Evolutionary conservation across 2,113 vertebrate species (phyloP).

Genomic region (Rhodinocichla rosea): DNA sequence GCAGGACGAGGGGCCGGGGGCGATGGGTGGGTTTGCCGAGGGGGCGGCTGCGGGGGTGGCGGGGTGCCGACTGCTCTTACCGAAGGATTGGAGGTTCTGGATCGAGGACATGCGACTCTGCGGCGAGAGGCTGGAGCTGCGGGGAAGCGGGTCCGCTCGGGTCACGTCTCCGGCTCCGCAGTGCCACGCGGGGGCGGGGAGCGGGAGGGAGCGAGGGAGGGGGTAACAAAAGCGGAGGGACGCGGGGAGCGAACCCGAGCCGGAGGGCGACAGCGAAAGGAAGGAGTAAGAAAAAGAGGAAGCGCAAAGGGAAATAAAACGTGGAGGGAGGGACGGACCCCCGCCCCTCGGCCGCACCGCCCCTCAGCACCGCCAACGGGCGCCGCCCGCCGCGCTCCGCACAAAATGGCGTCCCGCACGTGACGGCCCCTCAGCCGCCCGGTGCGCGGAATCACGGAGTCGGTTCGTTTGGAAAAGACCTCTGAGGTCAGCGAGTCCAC

Average conservation of each 20-base stretch:
- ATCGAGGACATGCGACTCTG: conserved; percentile 91
- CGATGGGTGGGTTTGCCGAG: background rate
- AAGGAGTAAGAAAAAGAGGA: background rate
- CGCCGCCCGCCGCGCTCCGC: background rate
- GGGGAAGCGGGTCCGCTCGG: conserved; percentile 59
- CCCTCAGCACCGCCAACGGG: background rate
- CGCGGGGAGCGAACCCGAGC: background rate
- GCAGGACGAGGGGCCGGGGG: background rate
- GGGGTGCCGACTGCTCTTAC: conserved; percentile 63
- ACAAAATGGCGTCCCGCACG: conserved; percentile 71
- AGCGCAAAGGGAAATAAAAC: background rate
- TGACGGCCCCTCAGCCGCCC: background rate
- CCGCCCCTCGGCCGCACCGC: background rate
- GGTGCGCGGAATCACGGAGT: accelerated
- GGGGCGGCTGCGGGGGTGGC: background rate
- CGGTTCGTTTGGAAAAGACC: accelerated
- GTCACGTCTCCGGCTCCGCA: conserved; percentile 56
- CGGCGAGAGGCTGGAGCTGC: conserved; percentile 72
- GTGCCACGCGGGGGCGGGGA: background rate
- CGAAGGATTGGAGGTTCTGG: conserved; percentile 90
- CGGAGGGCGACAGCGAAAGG: background rate
- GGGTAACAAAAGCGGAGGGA: background rate
- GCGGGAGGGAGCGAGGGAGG: background rate
- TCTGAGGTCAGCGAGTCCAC: accelerated
- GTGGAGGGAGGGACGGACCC: background rate